Conservation (phyloP, 2,113 vertebrate genomes). For the Anhinga rufa region DNA sequence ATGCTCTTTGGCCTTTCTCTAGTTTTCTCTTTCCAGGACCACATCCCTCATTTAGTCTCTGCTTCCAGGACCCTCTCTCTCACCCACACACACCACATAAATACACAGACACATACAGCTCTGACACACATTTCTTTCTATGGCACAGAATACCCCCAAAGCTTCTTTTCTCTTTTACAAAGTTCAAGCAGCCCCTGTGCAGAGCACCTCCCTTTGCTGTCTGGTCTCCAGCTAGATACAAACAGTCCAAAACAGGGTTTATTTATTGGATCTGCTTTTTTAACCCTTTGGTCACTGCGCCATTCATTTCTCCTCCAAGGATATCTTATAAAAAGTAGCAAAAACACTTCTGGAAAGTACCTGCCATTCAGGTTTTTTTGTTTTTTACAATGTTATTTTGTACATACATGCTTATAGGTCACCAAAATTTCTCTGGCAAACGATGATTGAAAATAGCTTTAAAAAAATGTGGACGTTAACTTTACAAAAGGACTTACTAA, state of each 20-base stretch:
- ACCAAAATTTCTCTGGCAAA: neutral
- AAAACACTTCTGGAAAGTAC: neutral
- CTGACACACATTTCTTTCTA: conserved; percentile 10
- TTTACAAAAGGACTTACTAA: neutral
- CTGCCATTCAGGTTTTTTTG: neutral
- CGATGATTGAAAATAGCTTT: neutral
- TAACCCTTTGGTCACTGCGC: neutral
- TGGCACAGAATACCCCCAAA: conserved; percentile 35
- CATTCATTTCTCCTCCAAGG: neutral
- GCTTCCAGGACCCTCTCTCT: conserved; percentile 49
- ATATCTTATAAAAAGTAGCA: neutral
- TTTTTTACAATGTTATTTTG: neutral
- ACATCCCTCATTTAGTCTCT: conserved; percentile 34
- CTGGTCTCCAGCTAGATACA: neutral
- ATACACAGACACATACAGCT: conserved; percentile 21
- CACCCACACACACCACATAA: conserved; percentile 48
- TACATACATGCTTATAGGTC: neutral
- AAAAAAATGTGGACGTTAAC: neutral
- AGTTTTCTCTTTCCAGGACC: conserved; percentile 62
- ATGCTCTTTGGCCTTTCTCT: conserved; percentile 67
- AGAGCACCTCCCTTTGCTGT: neutral
- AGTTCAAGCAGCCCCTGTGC: neutral
- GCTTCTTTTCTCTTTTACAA: neutral
- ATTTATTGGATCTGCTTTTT: conserved; percentile 21
- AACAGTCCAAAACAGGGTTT: neutral